Evolutionary conservation across 2,797 vertebrate species (phyloP), one percentile per base, ranked within the genome.

Genomic region (Epinephelus coioides): DNA sequence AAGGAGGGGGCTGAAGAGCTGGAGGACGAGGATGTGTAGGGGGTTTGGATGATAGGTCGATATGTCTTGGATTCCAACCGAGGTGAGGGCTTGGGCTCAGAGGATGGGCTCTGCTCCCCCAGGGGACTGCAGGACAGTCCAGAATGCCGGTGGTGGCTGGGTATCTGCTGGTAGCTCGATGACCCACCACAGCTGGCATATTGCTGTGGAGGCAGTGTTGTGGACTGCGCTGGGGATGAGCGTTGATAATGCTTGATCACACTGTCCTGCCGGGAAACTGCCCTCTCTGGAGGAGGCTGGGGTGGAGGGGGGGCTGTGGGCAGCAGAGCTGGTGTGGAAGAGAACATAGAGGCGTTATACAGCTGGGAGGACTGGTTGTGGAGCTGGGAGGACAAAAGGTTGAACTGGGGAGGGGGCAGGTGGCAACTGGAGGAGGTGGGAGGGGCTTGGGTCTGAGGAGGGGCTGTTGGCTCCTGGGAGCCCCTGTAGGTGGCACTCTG

Each of bases 231-330:
- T 2, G 92, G 86, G 1, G 96, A 93, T 0, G 97, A 96, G 40
- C 96, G 94, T 88, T 97, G 97, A 91, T 97, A 98, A 94, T 97
- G 97, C 83, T 98, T 98, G 76, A 98, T 97, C 78, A 98, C 97
- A 2, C 96, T 98, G 90, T 98, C 97, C 90, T 97, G 97, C 14
- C 96, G 93, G n/a, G 97, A 95, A 62, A 97, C 90, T 44, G 96
- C 91, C 86, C 97, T 94, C 72, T 97, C 97, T 4, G 96, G 94
- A 5, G 94, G 91, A 0, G 95, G 91, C 21, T 95, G 94, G 2
- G 95, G 87, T 23, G 93, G 93, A 18, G 92, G 70, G 5, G 89
- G 85, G 49, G 91, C 80, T 0, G 89, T 84, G 51, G 89, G 74
- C 0, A 86, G 86, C 34, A 94, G 84, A 34, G 87, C 80, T 46